Evolutionary conservation across 2,888 invertebrate genomes (phyloP).

Genomic region (Rhagium mordax): DNA sequence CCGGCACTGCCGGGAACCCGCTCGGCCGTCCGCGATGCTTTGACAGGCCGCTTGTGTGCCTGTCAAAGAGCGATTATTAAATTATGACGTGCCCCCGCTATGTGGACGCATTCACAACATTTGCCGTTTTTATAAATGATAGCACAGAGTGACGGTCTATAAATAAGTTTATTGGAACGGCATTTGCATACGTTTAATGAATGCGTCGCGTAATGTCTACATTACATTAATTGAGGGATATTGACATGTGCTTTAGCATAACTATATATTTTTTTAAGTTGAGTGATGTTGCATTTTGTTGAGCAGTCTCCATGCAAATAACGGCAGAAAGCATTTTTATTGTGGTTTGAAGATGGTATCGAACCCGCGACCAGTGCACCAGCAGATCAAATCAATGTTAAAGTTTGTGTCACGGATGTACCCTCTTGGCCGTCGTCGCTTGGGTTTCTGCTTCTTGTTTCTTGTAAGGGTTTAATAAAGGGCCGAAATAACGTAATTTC

Average conservation of each 20-base stretch:
- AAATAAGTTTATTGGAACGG: not conserved
- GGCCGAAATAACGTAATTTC: conserved; percentile 9
- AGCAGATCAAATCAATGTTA: too few relatives aligned
- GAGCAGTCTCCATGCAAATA: too few relatives aligned
- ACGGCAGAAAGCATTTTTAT: too few relatives aligned
- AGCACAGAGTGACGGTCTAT: not conserved
- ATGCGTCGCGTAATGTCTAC: not conserved
- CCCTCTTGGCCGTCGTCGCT: too few relatives aligned
- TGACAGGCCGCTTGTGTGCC: conserved; percentile 10
- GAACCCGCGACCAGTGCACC: too few relatives aligned
- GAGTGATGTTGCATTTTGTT: too few relatives aligned
- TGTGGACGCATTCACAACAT: conserved; percentile 4
- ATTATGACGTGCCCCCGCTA: not conserved
- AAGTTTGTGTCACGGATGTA: too few relatives aligned
- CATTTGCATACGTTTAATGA: not conserved
- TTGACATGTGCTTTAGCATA: too few relatives aligned
- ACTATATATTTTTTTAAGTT: too few relatives aligned
- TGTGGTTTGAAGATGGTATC: too few relatives aligned
- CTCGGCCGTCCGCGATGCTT: conserved; percentile 3
- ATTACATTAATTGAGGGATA: not conserved
- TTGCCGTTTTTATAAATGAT: conserved; percentile 7
- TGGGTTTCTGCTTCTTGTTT: not conserved
- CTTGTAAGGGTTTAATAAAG: not conserved
- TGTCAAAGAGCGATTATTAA: conserved; percentile 9
- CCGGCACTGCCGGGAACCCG: not conserved